Evolutionary conservation across 2,888 invertebrate genomes (phyloP).

Genomic region (Aelia acuminata): DNA sequence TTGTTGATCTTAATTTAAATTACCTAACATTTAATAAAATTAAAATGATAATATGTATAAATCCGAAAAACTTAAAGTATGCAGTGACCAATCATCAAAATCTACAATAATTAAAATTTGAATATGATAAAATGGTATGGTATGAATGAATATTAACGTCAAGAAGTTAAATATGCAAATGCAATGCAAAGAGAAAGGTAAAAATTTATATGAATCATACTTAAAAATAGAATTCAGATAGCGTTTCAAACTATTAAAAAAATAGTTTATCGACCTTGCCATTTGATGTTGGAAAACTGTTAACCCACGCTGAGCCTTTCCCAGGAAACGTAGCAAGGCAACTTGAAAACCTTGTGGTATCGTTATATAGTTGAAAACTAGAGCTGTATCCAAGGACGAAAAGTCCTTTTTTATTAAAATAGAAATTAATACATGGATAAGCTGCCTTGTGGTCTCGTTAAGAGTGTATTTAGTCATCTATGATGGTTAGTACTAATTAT

Average conservation of each 20-base stretch:
- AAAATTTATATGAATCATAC: neutral
- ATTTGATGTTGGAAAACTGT: neutral
- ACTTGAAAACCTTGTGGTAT: neutral
- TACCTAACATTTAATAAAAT: no score
- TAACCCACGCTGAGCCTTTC: neutral
- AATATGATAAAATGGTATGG: no score
- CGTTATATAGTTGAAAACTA: neutral
- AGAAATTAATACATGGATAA: neutral
- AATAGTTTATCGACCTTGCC: conserved; percentile 7
- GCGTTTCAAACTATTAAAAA: neutral
- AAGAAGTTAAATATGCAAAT: no score
- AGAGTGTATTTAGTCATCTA: no score
- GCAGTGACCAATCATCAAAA: no score
- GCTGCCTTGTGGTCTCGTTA: no score
- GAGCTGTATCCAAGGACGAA: neutral
- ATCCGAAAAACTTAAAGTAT: no score
- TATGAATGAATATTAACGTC: no score
- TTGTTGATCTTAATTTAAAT: no score
- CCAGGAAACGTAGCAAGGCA: neutral
- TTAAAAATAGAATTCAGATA: neutral
- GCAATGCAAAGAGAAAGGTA: neutral
- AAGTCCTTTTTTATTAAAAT: neutral
- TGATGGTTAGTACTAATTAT: no score
- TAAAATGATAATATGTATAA: no score
- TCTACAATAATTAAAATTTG: no score